Conservation (phyloP, 2,113 vertebrate genomes). For the Coregonus clupeaformis region DNA sequence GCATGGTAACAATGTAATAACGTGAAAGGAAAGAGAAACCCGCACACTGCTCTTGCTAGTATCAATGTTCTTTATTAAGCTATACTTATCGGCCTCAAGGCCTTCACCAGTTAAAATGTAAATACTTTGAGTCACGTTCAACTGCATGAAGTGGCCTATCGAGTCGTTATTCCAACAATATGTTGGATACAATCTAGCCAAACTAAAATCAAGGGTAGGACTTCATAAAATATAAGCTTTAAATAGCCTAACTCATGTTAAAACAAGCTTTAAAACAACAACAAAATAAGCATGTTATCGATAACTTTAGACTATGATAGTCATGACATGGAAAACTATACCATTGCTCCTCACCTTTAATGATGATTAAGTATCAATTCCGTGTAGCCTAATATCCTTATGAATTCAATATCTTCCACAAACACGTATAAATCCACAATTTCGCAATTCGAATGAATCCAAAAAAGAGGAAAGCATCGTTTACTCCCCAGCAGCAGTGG, state of each 20-base stretch:
- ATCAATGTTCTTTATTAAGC: no score
- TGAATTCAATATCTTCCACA: slow-evolving; percentile 45
- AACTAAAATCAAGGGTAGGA: neutral
- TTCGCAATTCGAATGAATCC: slow-evolving; percentile 47
- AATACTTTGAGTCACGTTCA: neutral
- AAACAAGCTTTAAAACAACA: neutral
- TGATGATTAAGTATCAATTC: slow-evolving; percentile 9
- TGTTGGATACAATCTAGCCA: neutral
- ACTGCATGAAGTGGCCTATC: neutral
- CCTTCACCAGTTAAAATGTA: neutral
- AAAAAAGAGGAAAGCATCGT: slow-evolving; percentile 63
- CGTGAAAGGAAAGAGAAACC: no score
- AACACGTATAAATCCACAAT: slow-evolving; percentile 62
- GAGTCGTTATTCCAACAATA: neutral
- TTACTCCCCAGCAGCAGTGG: slow-evolving; percentile 14
- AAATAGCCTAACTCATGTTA: neutral
- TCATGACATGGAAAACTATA: neutral
- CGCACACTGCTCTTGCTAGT: no score
- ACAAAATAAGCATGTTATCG: neutral
- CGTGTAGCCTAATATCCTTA: slow-evolving; percentile 38
- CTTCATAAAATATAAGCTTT: neutral
- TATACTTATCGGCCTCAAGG: no score
- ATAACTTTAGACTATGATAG: neutral
- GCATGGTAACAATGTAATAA: no score
- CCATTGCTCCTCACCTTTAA: neutral